Evolutionary conservation across 2,797 vertebrate genomes (phyloP), one percentile per base, ranked within the genome.

Genomic region (Helarctos malayanus): DNA sequence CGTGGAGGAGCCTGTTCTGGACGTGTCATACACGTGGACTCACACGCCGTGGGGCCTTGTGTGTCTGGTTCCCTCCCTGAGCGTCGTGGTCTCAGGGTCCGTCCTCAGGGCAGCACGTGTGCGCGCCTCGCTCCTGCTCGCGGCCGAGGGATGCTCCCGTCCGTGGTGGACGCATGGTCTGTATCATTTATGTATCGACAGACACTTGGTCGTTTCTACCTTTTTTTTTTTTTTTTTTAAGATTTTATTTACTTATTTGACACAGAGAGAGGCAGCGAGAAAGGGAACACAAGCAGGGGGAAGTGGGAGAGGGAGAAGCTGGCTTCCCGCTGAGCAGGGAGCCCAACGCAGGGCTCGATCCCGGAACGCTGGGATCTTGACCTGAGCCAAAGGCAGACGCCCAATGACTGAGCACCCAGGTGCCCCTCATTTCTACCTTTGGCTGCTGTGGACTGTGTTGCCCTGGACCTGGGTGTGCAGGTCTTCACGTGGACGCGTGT

Each of bases 71-170:
- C 54, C 82, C 27, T 78, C 45, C 47, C 47, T 45, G 54, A 57
- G 23, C 4, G 0, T 0, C 0, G 0, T 15, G 41, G 63, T 27
- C 12, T 81, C 54, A 2, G 2, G 81, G 18, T 65, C 57, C 29
- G 1, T 29, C 18, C n/a, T 7, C 0, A 0, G 14, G 23, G 38
- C 10, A 0, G 38, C 0, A 1, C 4, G 13, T 16, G 29, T 19
- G 32, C 32, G 13, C 15, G 25, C 29, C 27, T 65, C 6, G 0
- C 38, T 25, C 38, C 80, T 80, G 25, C 38, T 9, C 32, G 15
- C 2, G 2, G 19, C 54, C 1, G 18, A 16, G n/a, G 27, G 10
- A 45, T 5, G 8, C 47, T 73, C 56, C 35, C 3, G 54, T 7
- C 21, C 41, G 65, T 6, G 83, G 59, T 18, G 56, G 16, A 12